phyloP scores from a whole-genome alignment of 1,140 invertebrate species.

The Rhopalosiphum maidis region DNA sequence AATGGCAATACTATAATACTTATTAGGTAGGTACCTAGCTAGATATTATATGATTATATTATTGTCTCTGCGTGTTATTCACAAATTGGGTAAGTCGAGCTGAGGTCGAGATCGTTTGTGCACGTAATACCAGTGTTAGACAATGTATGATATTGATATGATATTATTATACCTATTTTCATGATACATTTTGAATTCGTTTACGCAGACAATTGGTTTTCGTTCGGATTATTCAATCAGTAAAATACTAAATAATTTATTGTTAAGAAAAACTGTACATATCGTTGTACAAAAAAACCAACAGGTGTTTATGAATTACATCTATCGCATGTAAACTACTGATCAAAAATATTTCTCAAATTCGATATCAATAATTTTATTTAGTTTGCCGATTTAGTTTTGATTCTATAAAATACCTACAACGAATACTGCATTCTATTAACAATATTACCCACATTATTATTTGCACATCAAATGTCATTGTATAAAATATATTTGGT shows the following conservation, averaged over 20 bases:
- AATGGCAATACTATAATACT: too few species aligned
- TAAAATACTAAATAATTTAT: too few species aligned
- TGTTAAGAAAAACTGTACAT: too few species aligned
- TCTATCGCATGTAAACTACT: background rate
- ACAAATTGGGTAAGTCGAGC: background rate
- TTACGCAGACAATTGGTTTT: too few species aligned
- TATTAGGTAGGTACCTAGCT: too few species aligned
- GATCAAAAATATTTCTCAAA: background rate
- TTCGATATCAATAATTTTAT: background rate
- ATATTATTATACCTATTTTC: too few species aligned
- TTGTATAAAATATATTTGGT: background rate
- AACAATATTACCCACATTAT: background rate
- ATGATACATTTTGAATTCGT: too few species aligned
- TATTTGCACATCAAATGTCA: background rate
- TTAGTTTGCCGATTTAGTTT: background rate
- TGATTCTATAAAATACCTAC: background rate
- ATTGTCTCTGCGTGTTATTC: background rate
- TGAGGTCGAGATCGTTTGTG: background rate
- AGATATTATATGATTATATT: too few species aligned
- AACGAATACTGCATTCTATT: background rate
- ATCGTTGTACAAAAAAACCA: background rate
- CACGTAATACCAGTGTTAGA: background rate
- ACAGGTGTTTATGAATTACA: background rate
- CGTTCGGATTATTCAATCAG: too few species aligned
- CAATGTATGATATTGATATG: too few species aligned